phyloP scores from a whole-genome alignment of 2,888 invertebrate species.

The Caenorhabditis sp. region DNA sequence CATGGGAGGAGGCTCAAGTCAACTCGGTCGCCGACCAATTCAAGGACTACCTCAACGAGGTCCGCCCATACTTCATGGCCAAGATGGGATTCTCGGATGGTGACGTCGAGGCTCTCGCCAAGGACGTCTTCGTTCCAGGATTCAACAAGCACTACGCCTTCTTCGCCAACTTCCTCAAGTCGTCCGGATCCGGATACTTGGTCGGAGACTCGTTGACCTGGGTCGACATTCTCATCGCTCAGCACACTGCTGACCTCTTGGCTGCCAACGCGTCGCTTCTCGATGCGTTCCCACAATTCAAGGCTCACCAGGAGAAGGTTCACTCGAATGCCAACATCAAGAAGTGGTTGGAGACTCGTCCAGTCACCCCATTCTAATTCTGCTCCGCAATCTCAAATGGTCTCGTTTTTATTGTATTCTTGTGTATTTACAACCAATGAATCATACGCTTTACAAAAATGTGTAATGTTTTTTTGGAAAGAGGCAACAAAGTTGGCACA shows the following conservation, averaged over 20 bases:
- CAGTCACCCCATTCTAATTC: slow-evolving; percentile 74
- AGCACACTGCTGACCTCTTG: slow-evolving; percentile 70
- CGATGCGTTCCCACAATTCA: slow-evolving; percentile 72
- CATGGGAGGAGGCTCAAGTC: slow-evolving; percentile 73
- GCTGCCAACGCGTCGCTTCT: slow-evolving; percentile 68
- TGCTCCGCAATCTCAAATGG: slow-evolving; percentile 10
- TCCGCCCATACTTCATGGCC: slow-evolving; percentile 65
- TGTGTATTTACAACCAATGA: slow-evolving; percentile 7
- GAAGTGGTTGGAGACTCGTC: slow-evolving; percentile 77
- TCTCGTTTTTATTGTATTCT: slow-evolving; percentile 13
- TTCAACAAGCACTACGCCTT: slow-evolving; percentile 75
- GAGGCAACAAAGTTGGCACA: neutral
- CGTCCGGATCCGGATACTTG: slow-evolving; percentile 75
- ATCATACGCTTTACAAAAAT: slow-evolving; percentile 30
- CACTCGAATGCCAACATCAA: slow-evolving; percentile 75
- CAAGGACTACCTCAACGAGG: slow-evolving; percentile 70
- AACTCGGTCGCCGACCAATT: slow-evolving; percentile 74
- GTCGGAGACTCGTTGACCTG: slow-evolving; percentile 74
- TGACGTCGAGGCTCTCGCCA: slow-evolving; percentile 65
- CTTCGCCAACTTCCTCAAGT: slow-evolving; percentile 71
- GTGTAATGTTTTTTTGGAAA: neutral
- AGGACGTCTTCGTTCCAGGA: slow-evolving; percentile 71
- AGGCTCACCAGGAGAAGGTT: slow-evolving; percentile 77
- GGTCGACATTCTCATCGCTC: slow-evolving; percentile 76
- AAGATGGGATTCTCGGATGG: slow-evolving; percentile 68